These are phyloP conservation scores for Steatocranus sp. DNA, from an alignment of 2,797 vertebrate genomes.

Conservation along the genomic window DNA sequence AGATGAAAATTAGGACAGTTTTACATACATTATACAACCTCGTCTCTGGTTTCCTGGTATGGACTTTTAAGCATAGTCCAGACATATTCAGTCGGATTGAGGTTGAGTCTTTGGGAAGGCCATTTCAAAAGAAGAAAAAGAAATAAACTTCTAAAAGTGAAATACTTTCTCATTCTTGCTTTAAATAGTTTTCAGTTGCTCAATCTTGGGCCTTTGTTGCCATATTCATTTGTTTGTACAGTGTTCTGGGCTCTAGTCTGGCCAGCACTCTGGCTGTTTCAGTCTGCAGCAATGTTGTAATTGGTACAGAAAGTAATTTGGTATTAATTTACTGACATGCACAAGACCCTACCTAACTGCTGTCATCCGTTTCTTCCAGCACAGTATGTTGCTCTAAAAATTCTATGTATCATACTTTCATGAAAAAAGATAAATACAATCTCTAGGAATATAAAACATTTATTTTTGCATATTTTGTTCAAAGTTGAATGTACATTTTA, in stretches of 20 bases:
- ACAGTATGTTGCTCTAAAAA: background rate
- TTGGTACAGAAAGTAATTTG: background rate
- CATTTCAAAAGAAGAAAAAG: background rate
- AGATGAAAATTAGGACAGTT: background rate
- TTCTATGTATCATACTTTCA: background rate
- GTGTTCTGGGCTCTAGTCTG: background rate
- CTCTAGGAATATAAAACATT: background rate
- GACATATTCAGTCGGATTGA: rapidly evolving
- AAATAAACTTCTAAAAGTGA: background rate
- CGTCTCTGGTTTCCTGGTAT: background rate
- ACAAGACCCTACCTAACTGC: background rate
- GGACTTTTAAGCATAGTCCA: background rate
- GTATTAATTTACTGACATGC: background rate
- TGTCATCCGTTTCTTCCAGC: background rate
- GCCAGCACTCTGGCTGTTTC: background rate
- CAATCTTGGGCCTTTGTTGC: background rate
- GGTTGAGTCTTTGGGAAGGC: background rate
- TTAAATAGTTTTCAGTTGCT: background rate
- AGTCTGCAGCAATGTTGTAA: background rate
- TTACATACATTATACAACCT: background rate
- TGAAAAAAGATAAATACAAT: background rate
- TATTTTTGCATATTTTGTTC: background rate
- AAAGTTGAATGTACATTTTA: background rate
- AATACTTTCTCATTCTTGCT: background rate
- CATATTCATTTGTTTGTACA: background rate